Conservation (phyloP, 1,140 invertebrate genomes). For the Eriosoma lanigerum region DNA sequence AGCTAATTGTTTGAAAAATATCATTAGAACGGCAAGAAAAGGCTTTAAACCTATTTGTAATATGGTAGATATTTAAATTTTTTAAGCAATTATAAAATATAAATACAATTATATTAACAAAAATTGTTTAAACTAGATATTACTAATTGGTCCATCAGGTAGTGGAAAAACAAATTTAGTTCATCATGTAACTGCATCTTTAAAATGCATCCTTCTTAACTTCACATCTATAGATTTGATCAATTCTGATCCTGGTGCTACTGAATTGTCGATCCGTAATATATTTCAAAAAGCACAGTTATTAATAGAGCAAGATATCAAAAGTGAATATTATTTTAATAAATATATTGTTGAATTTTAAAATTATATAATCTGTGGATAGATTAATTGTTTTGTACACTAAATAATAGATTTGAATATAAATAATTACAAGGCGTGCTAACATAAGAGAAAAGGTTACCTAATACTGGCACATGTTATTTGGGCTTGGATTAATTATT, state of each 20-base stretch:
- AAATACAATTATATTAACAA: not conserved
- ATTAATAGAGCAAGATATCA: slow-evolving; percentile 55
- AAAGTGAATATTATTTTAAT: slow-evolving; percentile 47
- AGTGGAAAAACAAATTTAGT: slow-evolving; percentile 55
- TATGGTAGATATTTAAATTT: not conserved
- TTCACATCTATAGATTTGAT: slow-evolving; percentile 53
- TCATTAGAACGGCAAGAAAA: slow-evolving; percentile 18
- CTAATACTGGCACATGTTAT: no score
- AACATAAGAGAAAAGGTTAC: no score
- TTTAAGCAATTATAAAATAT: not conserved
- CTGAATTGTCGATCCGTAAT: slow-evolving; percentile 58
- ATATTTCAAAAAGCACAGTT: slow-evolving; percentile 58
- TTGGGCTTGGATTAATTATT: no score
- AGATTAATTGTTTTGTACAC: no score
- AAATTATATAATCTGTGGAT: no score
- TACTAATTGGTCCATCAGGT: slow-evolving; percentile 55
- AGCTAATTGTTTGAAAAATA: slow-evolving; percentile 12
- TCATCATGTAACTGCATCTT: slow-evolving; percentile 48
- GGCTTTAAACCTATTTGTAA: slow-evolving; percentile 1
- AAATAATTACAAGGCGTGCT: no score
- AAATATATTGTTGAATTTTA: no score
- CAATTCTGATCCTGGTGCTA: slow-evolving; percentile 59
- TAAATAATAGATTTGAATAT: no score
- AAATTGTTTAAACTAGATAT: slow-evolving; percentile 52
- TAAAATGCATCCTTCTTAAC: slow-evolving; percentile 51